A percentile compares a stretch with the other conserved stretches of the same genome.
Conservation (phyloP, 2,797 vertebrate species). For the Tamandua tetradactyla region DNA sequence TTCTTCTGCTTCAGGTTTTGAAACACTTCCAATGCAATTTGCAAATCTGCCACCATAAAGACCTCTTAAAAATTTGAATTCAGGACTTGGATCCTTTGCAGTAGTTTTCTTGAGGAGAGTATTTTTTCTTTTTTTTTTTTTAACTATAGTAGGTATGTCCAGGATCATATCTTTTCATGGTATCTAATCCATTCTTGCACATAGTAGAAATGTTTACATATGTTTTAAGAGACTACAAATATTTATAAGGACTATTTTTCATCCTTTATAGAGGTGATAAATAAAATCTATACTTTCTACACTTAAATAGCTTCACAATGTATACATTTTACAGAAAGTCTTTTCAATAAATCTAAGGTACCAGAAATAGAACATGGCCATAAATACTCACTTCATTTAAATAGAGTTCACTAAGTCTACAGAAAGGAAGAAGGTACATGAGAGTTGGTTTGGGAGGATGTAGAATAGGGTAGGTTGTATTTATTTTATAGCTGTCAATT, state of each 20-base stretch:
- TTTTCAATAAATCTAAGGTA: not conserved
- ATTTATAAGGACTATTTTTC: not conserved
- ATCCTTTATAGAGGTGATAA: not conserved
- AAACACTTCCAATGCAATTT: not conserved
- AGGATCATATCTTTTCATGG: not conserved
- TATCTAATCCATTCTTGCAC: not conserved
- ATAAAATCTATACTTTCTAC: not conserved
- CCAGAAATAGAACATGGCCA: not conserved
- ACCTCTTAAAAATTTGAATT: slow-evolving; percentile 35
- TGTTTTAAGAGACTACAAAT: not conserved
- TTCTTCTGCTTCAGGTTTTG: slow-evolving; percentile 19
- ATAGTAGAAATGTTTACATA: not conserved
- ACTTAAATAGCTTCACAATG: not conserved
- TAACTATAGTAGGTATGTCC: no score
- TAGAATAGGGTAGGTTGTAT: not conserved
- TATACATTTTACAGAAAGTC: not conserved
- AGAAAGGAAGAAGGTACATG: not conserved
- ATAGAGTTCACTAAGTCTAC: not conserved
- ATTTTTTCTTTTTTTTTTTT: no score
- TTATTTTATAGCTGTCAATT: not conserved
- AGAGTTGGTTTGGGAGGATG: not conserved
- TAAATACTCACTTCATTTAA: not conserved
- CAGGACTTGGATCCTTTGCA: slow-evolving; percentile 12
- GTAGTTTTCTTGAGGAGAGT: not conserved
- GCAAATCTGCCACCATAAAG: not conserved